Evolutionary conservation across 2,797 vertebrate genomes (phyloP).

Genomic region (Gallinago nigripennis): DNA sequence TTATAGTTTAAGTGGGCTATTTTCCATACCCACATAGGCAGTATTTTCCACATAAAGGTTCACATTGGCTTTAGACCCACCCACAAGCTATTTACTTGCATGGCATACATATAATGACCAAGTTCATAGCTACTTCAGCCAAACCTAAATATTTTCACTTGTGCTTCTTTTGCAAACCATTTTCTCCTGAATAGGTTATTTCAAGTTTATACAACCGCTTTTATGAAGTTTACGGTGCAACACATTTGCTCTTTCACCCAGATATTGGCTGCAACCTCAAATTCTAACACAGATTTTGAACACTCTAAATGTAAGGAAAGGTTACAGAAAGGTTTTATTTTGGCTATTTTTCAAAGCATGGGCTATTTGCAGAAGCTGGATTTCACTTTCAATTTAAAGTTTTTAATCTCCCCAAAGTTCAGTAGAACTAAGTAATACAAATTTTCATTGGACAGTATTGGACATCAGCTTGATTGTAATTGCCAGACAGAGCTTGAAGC

Average conservation of each 20-base stretch:
- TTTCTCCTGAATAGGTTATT: neutral
- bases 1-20: conserved; percentile 66
- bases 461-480: neutral
- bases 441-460: neutral
- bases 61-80: conserved; percentile 57
- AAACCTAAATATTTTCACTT: conserved; percentile 68
- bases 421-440: neutral
- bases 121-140: conserved; percentile 51
- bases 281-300: neutral
- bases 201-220: neutral
- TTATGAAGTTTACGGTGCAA: neutral
- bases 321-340: neutral
- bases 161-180: conserved; percentile 13
- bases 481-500: neutral
- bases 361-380: neutral
- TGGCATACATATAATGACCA: conserved; percentile 47
- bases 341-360: neutral
- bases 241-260: neutral
- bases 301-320: neutral
- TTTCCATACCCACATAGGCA: conserved; percentile 71
- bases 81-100: conserved; percentile 70
- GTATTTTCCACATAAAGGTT: conserved; percentile 75
- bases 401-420: neutral
- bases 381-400: neutral
- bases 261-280: neutral